Percentiles rank a stretch among this genome's conserved stretches.
These are phyloP conservation scores for Megaleporinus macrocephalus DNA, from an alignment of 2,113 vertebrate genomes.

Conservation along the genomic window DNA sequence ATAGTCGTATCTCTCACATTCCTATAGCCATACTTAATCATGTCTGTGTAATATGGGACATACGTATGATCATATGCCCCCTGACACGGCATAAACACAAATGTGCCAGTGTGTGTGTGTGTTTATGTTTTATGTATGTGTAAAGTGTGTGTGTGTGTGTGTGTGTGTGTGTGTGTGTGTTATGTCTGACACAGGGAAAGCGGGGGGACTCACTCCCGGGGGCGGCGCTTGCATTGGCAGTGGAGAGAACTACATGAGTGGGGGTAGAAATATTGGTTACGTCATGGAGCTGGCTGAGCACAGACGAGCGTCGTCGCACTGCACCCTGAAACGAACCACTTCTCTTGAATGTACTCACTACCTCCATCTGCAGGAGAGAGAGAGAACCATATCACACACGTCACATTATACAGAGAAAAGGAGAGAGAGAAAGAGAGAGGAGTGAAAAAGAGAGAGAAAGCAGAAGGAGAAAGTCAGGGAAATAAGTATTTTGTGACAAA, in stretches of 20 bases:
- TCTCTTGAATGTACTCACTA: constrained; percentile 98
- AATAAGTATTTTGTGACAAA: constrained; percentile 38
- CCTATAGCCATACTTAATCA: too few species aligned
- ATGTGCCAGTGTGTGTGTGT: constrained; percentile 14
- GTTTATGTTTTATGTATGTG: constrained; percentile 28
- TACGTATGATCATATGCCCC: too few species aligned
- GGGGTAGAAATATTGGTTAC: constrained; percentile 97
- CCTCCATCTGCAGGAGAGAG: constrained; percentile 96
- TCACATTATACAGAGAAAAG: constrained; percentile 17
- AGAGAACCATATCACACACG: constrained; percentile 81
- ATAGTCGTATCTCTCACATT: too few species aligned
- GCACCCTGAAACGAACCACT: constrained; percentile 96
- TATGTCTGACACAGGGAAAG: constrained; percentile 63
- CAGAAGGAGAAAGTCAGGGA: background rate
- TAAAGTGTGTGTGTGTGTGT: constrained; percentile 43
- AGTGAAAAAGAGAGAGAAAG: background rate
- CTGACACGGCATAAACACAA: too few species aligned
- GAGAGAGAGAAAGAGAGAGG: background rate
- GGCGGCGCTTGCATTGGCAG: constrained; percentile 87
- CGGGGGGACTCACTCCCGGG: constrained; percentile 91
- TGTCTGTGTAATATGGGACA: too few species aligned
- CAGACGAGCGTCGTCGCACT: constrained; percentile 88
- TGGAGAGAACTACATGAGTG: constrained; percentile 93
- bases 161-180: constrained; percentile 54
- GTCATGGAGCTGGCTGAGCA: constrained; percentile 93